Evolutionary conservation across 2,888 invertebrate species (phyloP), one percentile per base, ranked within the genome.

Genomic region (Bedellia somnulentella): DNA sequence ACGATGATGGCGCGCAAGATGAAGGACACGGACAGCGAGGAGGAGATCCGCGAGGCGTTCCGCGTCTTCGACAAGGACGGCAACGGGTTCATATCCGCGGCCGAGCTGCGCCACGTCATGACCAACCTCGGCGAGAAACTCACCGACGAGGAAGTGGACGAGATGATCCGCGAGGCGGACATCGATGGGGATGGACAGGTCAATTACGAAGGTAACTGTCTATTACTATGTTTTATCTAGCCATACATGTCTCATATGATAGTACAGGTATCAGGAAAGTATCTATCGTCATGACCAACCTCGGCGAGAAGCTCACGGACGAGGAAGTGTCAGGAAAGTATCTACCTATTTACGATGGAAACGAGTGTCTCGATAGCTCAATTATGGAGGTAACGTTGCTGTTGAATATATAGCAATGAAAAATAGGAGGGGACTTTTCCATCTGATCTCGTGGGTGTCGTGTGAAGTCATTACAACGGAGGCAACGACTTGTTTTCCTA

Each of bases 1-100:
- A 97, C 97, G 66, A 98, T 99, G 97, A 99, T 99, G 98, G 98
- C 98, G 57, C 87, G 97, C 62, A 99, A 98, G 85, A 97, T 98
- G 95, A 97, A 98, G 79, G 97, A 98, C 81, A 97, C 97, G 45
- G 98, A 99, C 80, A 92, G 94, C 70, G 96, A 96, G 83, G 96
- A 97, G 77, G 97, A 98, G 80, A 96, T 98, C 75, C 88, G 96
- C 73, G 97, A 98, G 78, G 97, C 97, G 49, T 93, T 97, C 88
- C 87, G 96, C 79, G 96, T 94, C 52, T 97, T 98, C 80, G 97
- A 98, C 82, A 96, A 97, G 81, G 97, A 98, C 80, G 96, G 96
- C 67, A 97, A 98, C 73, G 98, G 98, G 52, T 98, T 96, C 82
- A 97, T 98, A 78, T 93, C 93, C 44, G 95, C 95, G 50, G 95